phyloP scores from a whole-genome alignment of 2,888 invertebrate species.

The Chalcis sispes region DNA sequence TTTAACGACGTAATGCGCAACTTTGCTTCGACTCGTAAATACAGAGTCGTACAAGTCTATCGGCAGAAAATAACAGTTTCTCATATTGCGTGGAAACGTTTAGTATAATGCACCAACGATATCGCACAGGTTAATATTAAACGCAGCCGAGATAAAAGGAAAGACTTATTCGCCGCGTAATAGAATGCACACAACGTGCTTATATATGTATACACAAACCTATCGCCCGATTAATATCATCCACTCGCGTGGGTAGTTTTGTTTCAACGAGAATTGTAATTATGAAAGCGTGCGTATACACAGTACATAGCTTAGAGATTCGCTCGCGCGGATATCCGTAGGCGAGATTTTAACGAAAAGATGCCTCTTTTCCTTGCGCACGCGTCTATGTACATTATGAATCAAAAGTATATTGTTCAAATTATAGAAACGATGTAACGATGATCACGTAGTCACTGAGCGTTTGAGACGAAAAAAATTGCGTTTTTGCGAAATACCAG shows the following conservation, averaged over 20 bases:
- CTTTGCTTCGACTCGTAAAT: conserved; percentile 34
- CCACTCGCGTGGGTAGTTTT: conserved; percentile 46
- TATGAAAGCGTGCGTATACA: conserved; percentile 26
- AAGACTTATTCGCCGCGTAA: conserved; percentile 15
- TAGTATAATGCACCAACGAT: conserved; percentile 45
- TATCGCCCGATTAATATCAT: conserved; percentile 23
- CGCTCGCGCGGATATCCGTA: conserved; percentile 26
- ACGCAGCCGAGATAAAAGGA: no score
- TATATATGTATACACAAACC: neutral
- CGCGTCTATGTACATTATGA: neutral
- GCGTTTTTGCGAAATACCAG: no score
- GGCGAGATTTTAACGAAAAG: conserved; percentile 35
- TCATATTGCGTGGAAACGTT: conserved; percentile 16
- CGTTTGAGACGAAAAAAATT: no score
- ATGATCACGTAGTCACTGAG: no score
- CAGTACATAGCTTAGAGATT: conserved; percentile 12
- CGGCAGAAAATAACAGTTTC: conserved; percentile 43
- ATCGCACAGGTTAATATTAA: conserved; percentile 48
- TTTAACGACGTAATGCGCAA: conserved; percentile 43
- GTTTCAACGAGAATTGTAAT: conserved; percentile 49
- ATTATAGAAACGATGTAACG: no score
- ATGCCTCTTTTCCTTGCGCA: neutral
- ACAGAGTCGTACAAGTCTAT: conserved; percentile 24
- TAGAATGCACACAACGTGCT: conserved; percentile 31
- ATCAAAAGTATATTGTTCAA: conserved; percentile 20